Conservation (phyloP, 2,113 vertebrate genomes). For the Lethenteron reissneri region DNA sequence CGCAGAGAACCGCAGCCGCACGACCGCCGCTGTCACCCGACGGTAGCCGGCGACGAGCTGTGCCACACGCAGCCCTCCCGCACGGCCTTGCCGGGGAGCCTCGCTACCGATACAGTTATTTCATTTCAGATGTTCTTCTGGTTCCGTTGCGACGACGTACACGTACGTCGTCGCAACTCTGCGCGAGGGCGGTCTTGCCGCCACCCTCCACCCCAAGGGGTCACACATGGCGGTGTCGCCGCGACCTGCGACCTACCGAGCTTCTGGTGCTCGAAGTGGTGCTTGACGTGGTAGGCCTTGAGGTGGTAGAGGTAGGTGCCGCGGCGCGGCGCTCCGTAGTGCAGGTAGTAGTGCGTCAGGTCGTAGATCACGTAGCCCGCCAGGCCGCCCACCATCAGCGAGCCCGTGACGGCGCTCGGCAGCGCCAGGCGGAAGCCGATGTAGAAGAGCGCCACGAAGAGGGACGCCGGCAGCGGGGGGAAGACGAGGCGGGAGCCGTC, state of each 20-base stretch:
- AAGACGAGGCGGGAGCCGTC: slow-evolving; percentile 1
- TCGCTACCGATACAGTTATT: too few species aligned
- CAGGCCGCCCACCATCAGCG: slow-evolving; percentile 3
- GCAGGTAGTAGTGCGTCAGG: slow-evolving; percentile 4
- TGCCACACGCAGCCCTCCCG: too few species aligned
- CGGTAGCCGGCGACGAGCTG: too few species aligned
- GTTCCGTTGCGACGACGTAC: too few species aligned
- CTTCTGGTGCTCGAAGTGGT: slow-evolving; percentile 3
- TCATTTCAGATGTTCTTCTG: too few species aligned
- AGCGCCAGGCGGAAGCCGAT: background rate
- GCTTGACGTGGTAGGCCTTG: slow-evolving; percentile 5
- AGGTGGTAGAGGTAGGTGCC: slow-evolving; percentile 4
- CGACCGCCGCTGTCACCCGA: too few species aligned
- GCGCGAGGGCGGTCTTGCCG: too few species aligned
- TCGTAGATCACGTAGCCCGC: slow-evolving; percentile 2
- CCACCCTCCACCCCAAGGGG: too few species aligned
- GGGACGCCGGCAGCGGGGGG: slow-evolving; percentile 1
- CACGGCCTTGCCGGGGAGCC: too few species aligned
- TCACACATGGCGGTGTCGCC: too few species aligned
- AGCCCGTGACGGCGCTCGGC: background rate
- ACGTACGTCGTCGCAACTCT: too few species aligned
- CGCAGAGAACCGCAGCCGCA: too few species aligned
- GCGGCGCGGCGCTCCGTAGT: slow-evolving; percentile 1
- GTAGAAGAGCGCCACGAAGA: background rate
- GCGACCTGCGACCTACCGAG: background rate